These are phyloP conservation scores for Pedicia rivosa DNA, from an alignment of 2,888 invertebrate species.

Conservation along the genomic window DNA sequence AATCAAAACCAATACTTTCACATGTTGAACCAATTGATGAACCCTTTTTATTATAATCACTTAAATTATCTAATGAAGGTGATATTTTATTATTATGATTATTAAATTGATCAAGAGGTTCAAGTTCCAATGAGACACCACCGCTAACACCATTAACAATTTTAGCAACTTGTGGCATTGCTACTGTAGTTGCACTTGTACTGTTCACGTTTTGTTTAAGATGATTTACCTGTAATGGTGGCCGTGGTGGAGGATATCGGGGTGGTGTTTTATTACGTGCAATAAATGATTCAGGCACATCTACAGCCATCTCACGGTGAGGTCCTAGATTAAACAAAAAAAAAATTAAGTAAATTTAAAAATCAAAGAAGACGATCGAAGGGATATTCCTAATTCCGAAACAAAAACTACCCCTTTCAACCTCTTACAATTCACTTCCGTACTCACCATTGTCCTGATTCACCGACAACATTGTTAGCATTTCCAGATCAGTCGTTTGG, in stretches of 20 bases:
- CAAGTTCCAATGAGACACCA: constrained; percentile 17
- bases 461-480: constrained; percentile 60
- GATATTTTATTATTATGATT: constrained; percentile 2
- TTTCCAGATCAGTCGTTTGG: constrained; percentile 39
- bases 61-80: neutral
- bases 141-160: constrained; percentile 4
- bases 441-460: constrained; percentile 43
- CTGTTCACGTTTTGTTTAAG: constrained; percentile 10
- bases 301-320: constrained; percentile 97
- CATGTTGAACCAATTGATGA: constrained; percentile 15
- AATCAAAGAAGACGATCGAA: too few species aligned
- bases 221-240: constrained; percentile 33
- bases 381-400: neutral
- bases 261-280: constrained; percentile 83
- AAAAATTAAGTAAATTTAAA: constrained; percentile 3
- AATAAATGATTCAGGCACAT: constrained; percentile 90
- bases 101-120: constrained; percentile 20
- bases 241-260: constrained; percentile 70
- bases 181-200: neutral
- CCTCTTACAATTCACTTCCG: too few species aligned
- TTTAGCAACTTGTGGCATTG: constrained; percentile 8
- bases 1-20: constrained; percentile 23
- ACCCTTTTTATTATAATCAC: constrained; percentile 17
- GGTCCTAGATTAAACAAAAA: constrained; percentile 41
- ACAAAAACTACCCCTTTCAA: too few species aligned